Conservation (phyloP, 2,113 vertebrate genomes). For the Leucoraja erinaceus region DNA sequence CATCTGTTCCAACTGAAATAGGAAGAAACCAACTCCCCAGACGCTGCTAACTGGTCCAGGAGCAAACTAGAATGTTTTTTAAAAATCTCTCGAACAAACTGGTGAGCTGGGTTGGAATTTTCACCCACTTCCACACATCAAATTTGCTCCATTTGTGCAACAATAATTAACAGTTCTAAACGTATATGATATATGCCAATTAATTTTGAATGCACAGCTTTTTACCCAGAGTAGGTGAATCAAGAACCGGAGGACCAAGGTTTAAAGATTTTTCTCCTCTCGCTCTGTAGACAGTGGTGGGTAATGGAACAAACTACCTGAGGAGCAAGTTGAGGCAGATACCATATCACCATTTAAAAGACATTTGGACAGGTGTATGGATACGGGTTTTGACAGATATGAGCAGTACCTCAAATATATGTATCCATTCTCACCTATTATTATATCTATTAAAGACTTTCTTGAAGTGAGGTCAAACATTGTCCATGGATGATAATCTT, state of each 20-base stretch:
- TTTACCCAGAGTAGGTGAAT: too few species aligned
- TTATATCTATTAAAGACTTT: neutral
- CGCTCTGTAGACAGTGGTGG: too few species aligned
- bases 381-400: neutral
- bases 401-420: neutral
- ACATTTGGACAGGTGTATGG: too few species aligned
- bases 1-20: constrained; percentile 43
- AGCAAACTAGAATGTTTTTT: neutral
- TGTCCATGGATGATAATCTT: neutral
- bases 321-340: too few species aligned
- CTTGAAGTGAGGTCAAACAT: neutral
- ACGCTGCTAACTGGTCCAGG: neutral
- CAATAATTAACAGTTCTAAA: too few species aligned
- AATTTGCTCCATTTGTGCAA: neutral
- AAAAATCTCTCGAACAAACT: neutral
- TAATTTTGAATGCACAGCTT: neutral
- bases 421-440: neutral
- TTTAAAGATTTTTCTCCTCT: too few species aligned
- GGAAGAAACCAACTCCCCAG: constrained; percentile 9
- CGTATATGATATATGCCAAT: neutral
- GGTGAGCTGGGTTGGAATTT: neutral
- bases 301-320: too few species aligned
- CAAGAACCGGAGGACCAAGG: too few species aligned
- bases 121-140: neutral
- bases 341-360: too few species aligned